Evolutionary conservation across 1,140 invertebrate genomes (phyloP), one percentile per base, ranked within the genome.

Genomic region (Parapsyche elsis): DNA sequence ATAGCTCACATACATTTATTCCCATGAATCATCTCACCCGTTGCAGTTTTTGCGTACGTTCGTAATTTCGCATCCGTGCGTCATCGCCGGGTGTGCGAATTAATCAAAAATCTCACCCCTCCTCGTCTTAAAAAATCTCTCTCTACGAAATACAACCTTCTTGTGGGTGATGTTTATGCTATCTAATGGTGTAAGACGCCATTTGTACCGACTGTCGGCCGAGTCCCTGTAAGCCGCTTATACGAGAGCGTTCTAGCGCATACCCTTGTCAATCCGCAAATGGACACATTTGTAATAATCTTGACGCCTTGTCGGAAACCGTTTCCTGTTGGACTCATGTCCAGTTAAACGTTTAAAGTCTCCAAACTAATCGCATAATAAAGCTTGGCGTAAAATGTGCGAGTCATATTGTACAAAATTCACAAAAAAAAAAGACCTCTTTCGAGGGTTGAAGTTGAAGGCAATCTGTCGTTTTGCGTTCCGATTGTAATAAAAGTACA

Each of bases 271-370:
- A 77, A 77, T 77, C 57, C 57, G 26, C 57, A 45, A 67, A 77
- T 59, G 49, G 75, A 77, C 75, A 77, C 45, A 64, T 77, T 77
- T 44, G 75, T 77, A 77, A 77, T 77, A 64, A 38, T 77, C 57
- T 59, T 45, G 75, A 57, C 46, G 44, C 19, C 21, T n/a, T n/a
- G 59, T 16, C 57, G 75, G 75, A 77, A 77, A 77, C 46, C 38
- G 53, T 64, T 59, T 16, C 45, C 19, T 64, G 26, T 30, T 24
- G 26, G 16, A 44, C 57, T 77, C 61, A 77, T 77, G 75, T 64
- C 75, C 75, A 57, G 75, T 77, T 53, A 67, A 77, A 75, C 19
- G 75, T 45, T 77, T 30, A 26, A 26, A 10, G 21, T 67, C 24
- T 30, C 21, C 10, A 21, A 23, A 53, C 10, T 16, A 14, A 14